Base-by-base conservation (phyloP, 2,113 vertebrate species). In the Candoia aspera region DNA sequence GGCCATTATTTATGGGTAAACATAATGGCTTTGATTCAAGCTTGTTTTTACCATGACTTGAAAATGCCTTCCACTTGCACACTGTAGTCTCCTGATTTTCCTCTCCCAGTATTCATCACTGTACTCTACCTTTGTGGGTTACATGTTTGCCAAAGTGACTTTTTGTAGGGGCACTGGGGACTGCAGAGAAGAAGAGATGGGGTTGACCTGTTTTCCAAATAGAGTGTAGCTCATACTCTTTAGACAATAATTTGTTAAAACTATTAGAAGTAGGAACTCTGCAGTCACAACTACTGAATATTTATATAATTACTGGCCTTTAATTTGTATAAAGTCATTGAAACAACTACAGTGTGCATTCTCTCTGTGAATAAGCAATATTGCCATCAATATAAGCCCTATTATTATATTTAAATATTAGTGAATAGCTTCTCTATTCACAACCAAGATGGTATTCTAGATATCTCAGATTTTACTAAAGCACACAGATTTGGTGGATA, bases 401-500 rank as follows among this genome's bases (percentile, higher is more conserved):
- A 57, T 17, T 58, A 58, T 88, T 46, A n/a, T 53, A 60, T 84
- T 84, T 84, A 84, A 9, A 68, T 87, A 46, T 87, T 58, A 59
- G 55, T 21, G 46, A 24, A 88, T 60, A 79, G 6, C 19, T 17
- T 53, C 1, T 62, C 86, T 87, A 53, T 49, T 73, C 85, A 37
- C 24, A 55, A 64, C 26, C 46, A 85, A 94, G 37, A 21, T 84
- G 87, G 55, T 42, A 11, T 88, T 94, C 85, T n/a, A 86, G 84
- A 59, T 93, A 73, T 79, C 6, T 58, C 24, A 42, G 55, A 19
- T 87, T 53, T 84, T 94, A 73, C 37, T 84, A 37, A 59, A 62
- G 58, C 60, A 17, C 0, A 37, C 23, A 58, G 0, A 33, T 60
- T 62, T 57, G 54, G 86, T 17, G 1, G 8, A 79, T 60, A 87